phyloP scores from a whole-genome alignment of 2,797 vertebrate genomes.

The Etheostoma perlongum region DNA sequence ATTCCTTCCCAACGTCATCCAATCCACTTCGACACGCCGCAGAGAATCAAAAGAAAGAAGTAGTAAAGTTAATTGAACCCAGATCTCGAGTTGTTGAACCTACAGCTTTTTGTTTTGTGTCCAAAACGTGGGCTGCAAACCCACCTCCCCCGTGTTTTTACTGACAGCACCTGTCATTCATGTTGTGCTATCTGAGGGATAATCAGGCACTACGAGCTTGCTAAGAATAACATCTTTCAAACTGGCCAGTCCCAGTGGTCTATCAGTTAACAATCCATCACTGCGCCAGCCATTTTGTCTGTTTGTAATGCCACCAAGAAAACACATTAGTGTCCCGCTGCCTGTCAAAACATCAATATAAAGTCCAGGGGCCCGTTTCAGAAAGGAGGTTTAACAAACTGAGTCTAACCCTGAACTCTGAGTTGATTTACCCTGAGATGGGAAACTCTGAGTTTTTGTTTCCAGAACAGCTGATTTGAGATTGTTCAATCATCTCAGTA shows the following conservation, averaged over 20 bases:
- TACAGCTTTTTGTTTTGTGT: conserved; percentile 13
- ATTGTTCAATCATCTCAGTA: too few species aligned
- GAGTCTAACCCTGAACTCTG: too few species aligned
- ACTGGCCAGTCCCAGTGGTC: not conserved
- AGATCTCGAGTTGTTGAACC: conserved; percentile 7
- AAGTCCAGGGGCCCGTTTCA: too few species aligned
- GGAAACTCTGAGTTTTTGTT: too few species aligned
- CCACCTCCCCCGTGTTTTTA: not conserved
- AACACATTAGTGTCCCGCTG: too few species aligned
- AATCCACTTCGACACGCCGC: conserved; percentile 21
- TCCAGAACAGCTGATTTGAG: too few species aligned
- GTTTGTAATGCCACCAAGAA: not conserved
- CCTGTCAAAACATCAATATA: not conserved
- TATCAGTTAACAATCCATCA: not conserved
- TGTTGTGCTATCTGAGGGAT: not conserved
- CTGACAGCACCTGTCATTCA: conserved; percentile 19
- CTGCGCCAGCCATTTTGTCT: not conserved
- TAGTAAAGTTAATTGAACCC: conserved; percentile 5
- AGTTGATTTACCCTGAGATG: too few species aligned
- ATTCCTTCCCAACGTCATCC: conserved; percentile 29
- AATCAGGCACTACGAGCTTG: not conserved
- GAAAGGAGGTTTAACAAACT: too few species aligned
- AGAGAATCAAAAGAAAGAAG: conserved; percentile 31
- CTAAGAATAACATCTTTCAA: not conserved
- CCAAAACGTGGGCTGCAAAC: conserved; percentile 4